phyloP scores from a whole-genome alignment of 2,888 invertebrate species.

The Corythucha ciliata region DNA sequence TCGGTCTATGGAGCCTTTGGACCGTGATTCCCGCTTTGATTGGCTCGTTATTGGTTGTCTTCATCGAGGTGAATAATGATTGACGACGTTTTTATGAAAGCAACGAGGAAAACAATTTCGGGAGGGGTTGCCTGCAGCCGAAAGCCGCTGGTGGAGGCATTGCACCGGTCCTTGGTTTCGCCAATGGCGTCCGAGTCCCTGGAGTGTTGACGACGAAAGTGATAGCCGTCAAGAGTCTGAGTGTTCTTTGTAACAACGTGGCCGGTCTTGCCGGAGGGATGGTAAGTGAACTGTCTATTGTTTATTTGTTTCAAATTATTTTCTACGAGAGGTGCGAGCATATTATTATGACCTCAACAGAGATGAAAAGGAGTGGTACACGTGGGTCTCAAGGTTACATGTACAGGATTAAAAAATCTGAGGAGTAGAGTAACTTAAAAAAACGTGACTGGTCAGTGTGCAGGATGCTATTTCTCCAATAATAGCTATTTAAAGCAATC shows the following conservation, averaged over 20 bases:
- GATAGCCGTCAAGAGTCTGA: slow-evolving; percentile 47
- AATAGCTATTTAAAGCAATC: no score
- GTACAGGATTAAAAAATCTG: no score
- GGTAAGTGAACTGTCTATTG: no score
- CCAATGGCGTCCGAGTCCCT: slow-evolving; percentile 52
- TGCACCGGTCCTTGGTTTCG: slow-evolving; percentile 52
- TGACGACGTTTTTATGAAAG: slow-evolving; percentile 1
- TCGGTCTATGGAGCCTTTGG: slow-evolving; percentile 40
- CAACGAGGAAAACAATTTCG: no score
- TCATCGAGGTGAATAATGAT: slow-evolving; percentile 24
- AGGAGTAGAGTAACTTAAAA: no score
- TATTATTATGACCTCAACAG: no score
- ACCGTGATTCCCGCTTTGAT: slow-evolving; percentile 19
- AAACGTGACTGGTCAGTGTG: no score
- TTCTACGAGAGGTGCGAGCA: no score
- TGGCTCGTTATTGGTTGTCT: slow-evolving; percentile 17
- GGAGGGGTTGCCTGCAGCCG: slow-evolving; percentile 41
- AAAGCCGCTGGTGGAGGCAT: slow-evolving; percentile 52
- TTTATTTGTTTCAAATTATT: no score
- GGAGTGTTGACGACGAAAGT: slow-evolving; percentile 49
- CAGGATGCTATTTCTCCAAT: no score
- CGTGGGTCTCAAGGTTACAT: no score
- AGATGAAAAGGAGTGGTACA: no score
- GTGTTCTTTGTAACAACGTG: slow-evolving; percentile 48
- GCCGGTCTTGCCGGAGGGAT: slow-evolving; percentile 54